These are phyloP conservation scores for Entosphenus tridentatus DNA, from an alignment of 2,113 vertebrate genomes.

Conservation along the genomic window DNA sequence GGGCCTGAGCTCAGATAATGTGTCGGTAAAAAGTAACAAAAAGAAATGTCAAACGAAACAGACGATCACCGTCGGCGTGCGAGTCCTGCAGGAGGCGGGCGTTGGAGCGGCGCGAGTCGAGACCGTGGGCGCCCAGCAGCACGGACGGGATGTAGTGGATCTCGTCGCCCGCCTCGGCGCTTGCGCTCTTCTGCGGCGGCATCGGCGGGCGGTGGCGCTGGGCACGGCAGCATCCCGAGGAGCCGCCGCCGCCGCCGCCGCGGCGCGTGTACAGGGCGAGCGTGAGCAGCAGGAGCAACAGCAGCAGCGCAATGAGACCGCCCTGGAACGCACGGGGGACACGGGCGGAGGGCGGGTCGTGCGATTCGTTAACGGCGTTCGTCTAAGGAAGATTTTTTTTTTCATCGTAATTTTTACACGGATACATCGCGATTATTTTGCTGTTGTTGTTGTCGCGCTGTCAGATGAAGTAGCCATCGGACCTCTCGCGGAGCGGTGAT, in stretches of 20 bases:
- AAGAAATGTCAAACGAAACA: no score
- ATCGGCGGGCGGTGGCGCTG: neutral
- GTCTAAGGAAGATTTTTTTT: no score
- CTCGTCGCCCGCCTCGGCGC: slow-evolving; percentile 85
- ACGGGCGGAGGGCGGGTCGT: no score
- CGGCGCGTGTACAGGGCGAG: slow-evolving; percentile 68
- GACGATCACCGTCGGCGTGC: neutral
- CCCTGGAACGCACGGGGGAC: slow-evolving; percentile 27
- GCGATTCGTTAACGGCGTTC: no score
- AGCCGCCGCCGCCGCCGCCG: slow-evolving; percentile 66
- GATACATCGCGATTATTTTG: no score
- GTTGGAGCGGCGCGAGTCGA: slow-evolving; percentile 46
- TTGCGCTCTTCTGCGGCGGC: slow-evolving; percentile 71
- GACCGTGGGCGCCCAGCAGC: slow-evolving; percentile 61
- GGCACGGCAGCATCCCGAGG: neutral
- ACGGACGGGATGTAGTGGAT: slow-evolving; percentile 96
- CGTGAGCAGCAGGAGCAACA: slow-evolving; percentile 71
- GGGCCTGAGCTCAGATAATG: no score
- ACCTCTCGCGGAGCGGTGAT: no score
- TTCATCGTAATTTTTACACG: no score
- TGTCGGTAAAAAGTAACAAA: no score
- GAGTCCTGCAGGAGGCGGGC: slow-evolving; percentile 26
- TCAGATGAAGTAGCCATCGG: no score
- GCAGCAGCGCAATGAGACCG: slow-evolving; percentile 65
- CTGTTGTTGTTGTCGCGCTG: no score